Evolutionary conservation across 2,113 vertebrate species (phyloP), one percentile per base, ranked within the genome.

Genomic region (Furnarius figulus): DNA sequence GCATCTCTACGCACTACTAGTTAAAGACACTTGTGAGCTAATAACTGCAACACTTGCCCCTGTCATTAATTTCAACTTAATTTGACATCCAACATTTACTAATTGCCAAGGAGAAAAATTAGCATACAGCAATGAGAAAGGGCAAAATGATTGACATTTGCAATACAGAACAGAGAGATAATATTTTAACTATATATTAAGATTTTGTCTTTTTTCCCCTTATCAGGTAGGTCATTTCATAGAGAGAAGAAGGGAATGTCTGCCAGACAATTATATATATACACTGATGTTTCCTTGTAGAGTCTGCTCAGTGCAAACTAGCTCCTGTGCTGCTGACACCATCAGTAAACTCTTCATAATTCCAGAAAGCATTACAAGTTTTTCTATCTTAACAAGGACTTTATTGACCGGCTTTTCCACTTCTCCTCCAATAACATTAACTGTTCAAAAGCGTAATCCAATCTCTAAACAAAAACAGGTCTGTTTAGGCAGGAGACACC

Each of bases 51-150:
- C 91, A 96, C 96, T 96, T 97, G 58, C 97, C 96, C 95, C 95
- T 96, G 87, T 92, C 97, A 98, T 99, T 98, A 98, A 97, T 98
- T 98, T 98, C 92, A 97, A 96, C 95, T 98, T 99, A 98, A 99
- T 97, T 98, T 98, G 98, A 98, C 98, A 98, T 96, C 97, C 97
- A 98, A 97, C 97, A 98, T 98, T 98, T 98, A 97, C 94, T 98
- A 98, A 98, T 97, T 98, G 98, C 96, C 93, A 97, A 90, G 92
- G 86, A 93, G 96, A 96, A 97, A 96, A 94, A 97, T 97, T 89
- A 96, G 85, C 79, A 95, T 89, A 61, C 19, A 83, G 73, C 37
- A 93, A 65, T n/a, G 50, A 78, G 90, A 92, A 93, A 95, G 72
- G 85, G 84, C 94, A 58, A 80, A 39, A 92, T 94, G 85, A 95